Evolutionary conservation across 2,888 invertebrate species (phyloP), one percentile per base, ranked within the genome.

Genomic region (Nymphalis urticae): DNA sequence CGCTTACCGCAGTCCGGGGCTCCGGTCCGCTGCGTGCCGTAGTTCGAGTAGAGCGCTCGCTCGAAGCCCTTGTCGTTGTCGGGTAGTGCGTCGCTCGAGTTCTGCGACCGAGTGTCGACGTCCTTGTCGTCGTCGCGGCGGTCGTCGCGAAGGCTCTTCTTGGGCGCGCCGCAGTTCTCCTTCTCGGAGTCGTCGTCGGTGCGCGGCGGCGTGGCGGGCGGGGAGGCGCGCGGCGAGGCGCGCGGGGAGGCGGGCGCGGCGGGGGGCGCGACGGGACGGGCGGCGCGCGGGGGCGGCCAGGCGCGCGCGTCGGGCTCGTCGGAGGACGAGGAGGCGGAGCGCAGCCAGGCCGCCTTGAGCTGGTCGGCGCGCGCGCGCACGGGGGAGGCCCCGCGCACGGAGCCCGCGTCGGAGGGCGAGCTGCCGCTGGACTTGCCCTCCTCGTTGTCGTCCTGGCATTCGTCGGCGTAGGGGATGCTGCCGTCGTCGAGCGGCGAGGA

Each of bases 401-500:
- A 72, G 64, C 74, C 77, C 75, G 72, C 87, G 74, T 84, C 87
- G 70, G 87, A 85, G 21, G 83, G 83, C 69, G 88, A 85, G 80
- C 84, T 82, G 72, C 76, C 83, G 76, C 80, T 80, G 64, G 86
- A 85, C 82, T 85, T 84, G 80, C 85, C 87, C 76, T 81, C 82
- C 75, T 82, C 84, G 74, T 88, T 87, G 77, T 91, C 94, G 80
- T 95, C 95, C 72, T 94, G 94, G 72, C 94, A 94, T 86, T 95
- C 95, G 85, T 95, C 95, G 76, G 94, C 95, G 89, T 94, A 96
- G 65, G 95, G 95, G 84, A 95, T 95, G 91, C 95, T 95, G 82
- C 95, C 95, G 87, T 94, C 94, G 83, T 93, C 94, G 59, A 94
- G 93, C 79, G 94, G 94, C 70, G 95, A 94, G 69, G 95, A 94